Percentiles rank a stretch among this genome's conserved stretches.
Evolutionary conservation across 92 coral and sea anemone genomes (phyloP).

Genomic region (Hydrozoanthus gracilis): DNA sequence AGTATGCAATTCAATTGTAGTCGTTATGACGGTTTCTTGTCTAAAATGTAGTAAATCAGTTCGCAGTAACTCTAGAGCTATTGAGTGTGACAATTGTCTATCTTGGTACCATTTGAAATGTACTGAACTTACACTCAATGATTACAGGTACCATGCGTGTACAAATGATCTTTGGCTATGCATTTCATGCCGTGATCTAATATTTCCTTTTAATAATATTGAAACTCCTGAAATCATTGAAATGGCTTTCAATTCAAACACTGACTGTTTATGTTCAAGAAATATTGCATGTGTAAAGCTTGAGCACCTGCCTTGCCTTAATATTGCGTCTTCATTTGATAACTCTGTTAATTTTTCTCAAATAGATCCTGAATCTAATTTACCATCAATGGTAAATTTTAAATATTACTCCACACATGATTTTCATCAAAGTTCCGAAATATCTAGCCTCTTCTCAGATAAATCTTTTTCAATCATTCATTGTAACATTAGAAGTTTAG

Average conservation of each 20-base stretch:
- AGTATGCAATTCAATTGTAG: constrained; percentile 13
- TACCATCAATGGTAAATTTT: constrained; percentile 35
- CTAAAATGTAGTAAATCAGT: constrained; percentile 20
- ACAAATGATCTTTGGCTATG: constrained; percentile 28
- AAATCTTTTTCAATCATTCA: constrained; percentile 53
- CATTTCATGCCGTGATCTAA: constrained; percentile 6
- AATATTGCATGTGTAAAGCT: constrained; percentile 24
- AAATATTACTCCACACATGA: constrained; percentile 44
- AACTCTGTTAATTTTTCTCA: constrained; percentile 19
- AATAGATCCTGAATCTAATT: constrained; percentile 18
- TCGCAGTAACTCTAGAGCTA: constrained; percentile 25
- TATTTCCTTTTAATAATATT: constrained; percentile 26
- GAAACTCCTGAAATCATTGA: constrained; percentile 30
- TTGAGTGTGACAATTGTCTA: not conserved
- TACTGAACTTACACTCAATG: constrained; percentile 23
- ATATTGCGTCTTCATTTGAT: constrained; percentile 16
- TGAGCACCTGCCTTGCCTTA: constrained; percentile 22
- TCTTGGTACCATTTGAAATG: constrained; percentile 18
- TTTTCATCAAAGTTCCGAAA: constrained; percentile 43
- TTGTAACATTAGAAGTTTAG: constrained; percentile 57
- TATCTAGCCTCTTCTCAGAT: constrained; percentile 43
- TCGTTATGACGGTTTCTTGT: constrained; percentile 13
- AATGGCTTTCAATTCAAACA: constrained; percentile 23
- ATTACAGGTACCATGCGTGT: constrained; percentile 23
- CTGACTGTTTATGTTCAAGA: constrained; percentile 25